Base-by-base conservation (phyloP, 1,140 invertebrate genomes). In the Sarcophaga peregrina region DNA sequence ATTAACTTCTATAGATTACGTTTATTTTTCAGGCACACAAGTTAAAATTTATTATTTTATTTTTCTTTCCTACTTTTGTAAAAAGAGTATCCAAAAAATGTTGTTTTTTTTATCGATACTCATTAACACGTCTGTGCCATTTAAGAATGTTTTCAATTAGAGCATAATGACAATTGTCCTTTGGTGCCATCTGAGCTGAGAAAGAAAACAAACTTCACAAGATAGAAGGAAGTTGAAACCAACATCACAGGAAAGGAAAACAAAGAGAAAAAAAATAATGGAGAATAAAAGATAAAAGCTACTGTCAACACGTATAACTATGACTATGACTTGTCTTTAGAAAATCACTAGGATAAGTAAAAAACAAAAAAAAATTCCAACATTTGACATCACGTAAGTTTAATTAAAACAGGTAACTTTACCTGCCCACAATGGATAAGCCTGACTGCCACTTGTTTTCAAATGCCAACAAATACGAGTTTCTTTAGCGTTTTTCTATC, bases 321-420 rank as follows among this genome's bases (percentile, higher is more conserved):
- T 68, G 62, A 68, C 62, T 68, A 68, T 68, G 62, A 68, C 62
- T 68, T 68, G 62, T 68, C 62, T 68, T 68, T 68, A 2, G 2
- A 68, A 78, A 78, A 72, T 72, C 62, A n/a, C 62, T 9, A 25
- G 20, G 10, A 15, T 8, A 15, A 62, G 58, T 15, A 0, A 9
- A 25, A 8, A 17, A 72, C 1, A 37, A 20, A 25, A 6, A 25
- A 72, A 72, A 72, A 48, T 76, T 48, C 48, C 25, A 52, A 78
- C 75, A 48, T 47, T 50, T 52, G 48, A 78, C 47, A 52, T 78
- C 75, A 78, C 75, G 75, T 78, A 78, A 47, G 47, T 50, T 78
- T 78, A 78, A 78, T 78, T 78, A 78, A 78, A 78, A 78, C 75
- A 78, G 75, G 75, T 78, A 47, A 48, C 25, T 78, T 78, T 78